phyloP scores from a whole-genome alignment of 1,140 invertebrate genomes.

The Musca domestica region DNA sequence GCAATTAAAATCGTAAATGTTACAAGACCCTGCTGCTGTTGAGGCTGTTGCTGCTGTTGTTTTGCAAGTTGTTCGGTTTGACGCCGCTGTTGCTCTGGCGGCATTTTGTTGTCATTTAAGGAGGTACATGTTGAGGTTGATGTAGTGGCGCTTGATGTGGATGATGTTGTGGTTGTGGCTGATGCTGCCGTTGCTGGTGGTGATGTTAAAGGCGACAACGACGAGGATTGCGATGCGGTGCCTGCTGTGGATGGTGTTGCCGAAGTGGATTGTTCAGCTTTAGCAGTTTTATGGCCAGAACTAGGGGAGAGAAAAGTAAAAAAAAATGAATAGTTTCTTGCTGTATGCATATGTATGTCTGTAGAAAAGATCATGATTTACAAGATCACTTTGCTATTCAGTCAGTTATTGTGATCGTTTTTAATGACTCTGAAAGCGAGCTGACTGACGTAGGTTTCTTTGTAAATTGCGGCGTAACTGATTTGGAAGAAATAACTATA shows the following conservation, averaged over 20 bases:
- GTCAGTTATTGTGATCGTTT: background rate
- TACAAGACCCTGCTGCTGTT: constrained; percentile 38
- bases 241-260: too few relatives aligned
- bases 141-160: background rate
- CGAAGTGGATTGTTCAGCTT: too few relatives aligned
- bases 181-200: background rate
- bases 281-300: too few relatives aligned
- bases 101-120: constrained; percentile 17
- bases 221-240: too few relatives aligned
- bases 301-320: too few relatives aligned
- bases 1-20: constrained; percentile 54
- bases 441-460: background rate
- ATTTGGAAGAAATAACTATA: background rate
- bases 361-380: too few relatives aligned
- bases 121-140: constrained; percentile 6
- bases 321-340: too few relatives aligned
- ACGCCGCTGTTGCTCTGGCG: constrained; percentile 24
- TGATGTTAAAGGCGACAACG: too few relatives aligned
- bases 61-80: background rate
- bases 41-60: constrained; percentile 10
- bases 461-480: background rate
- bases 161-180: constrained; percentile 3
- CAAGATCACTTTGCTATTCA: too few relatives aligned
- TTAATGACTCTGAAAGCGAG: background rate
- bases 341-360: too few relatives aligned